Base-by-base conservation (phyloP, 2,888 invertebrate genomes). In the Ophion obscuratus region DNA sequence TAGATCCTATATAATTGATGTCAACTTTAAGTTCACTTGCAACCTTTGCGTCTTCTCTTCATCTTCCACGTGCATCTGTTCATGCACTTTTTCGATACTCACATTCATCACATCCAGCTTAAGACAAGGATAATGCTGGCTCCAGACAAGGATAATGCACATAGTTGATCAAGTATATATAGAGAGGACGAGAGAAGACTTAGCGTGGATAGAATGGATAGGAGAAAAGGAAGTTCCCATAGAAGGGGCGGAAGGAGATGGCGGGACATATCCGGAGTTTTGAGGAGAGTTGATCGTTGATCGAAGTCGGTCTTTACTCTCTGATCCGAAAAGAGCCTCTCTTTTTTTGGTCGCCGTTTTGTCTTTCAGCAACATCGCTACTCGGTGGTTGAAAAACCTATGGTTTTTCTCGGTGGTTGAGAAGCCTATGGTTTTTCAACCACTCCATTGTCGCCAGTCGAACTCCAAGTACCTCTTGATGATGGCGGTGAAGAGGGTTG, bases 91-190 rank as follows among this genome's bases (percentile, higher is more conserved):
- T 27, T 70, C 86, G 87, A 88, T 88, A 88, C 88, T 80, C 31
- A 82, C 87, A 87, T 88, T 88, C 85, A 87, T 88, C 78, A 83
- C 77, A 62, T 27, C 70, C 40, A 81, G 61, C 73, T 76, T 75
- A n/a, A 71, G 66, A 20, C 36, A 67, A 59, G 57, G 70, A 70
- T 70, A 81, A 74, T 70, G 81, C 82, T n/a, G n/a, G n/a, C n/a
- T n/a, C n/a, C n/a, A 71, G 66, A 20, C 36, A 67, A 59, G 57
- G 70, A 70, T 70, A 81, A 74, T 70, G 81, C 82, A 77, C 67
- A 79, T 81, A 77, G 82, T 80, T 53, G 57, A 61, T 86, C 64
- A 68, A 80, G 81, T 71, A 40, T 53, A 40, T 53, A 24, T 64
- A 67, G 64, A 40, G 27, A 78, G 66, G 20, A 61, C 70, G 24